Evolutionary conservation across 2,113 vertebrate species (phyloP).

Genomic region (Antigone vipio): DNA sequence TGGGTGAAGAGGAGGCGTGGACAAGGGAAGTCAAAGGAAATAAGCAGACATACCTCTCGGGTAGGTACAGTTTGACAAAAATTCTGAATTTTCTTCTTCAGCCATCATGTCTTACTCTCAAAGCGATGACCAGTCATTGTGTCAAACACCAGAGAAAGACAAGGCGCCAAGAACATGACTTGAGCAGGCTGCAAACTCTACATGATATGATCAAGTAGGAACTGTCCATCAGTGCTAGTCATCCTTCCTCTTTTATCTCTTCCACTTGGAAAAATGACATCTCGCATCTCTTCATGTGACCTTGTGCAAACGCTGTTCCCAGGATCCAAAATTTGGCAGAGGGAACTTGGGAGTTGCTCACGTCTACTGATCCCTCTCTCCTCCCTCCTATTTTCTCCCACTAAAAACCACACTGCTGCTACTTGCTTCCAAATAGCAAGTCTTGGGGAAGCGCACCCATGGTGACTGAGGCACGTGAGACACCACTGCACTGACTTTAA

Average conservation of each 20-base stretch:
- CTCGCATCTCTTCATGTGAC: neutral
- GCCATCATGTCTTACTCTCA: neutral
- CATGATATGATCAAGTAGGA: neutral
- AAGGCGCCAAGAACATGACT: neutral
- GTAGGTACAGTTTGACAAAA: neutral
- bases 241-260: neutral
- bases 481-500: neutral
- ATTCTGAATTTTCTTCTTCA: neutral
- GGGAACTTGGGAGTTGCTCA: neutral
- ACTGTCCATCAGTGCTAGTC: neutral
- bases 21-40: neutral
- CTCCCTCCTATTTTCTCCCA: neutral
- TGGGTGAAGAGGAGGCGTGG: neutral
- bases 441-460: neutral
- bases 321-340: neutral
- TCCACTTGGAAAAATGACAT: neutral
- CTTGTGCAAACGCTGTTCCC: neutral
- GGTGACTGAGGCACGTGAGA: neutral
- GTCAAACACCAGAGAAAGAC: neutral
- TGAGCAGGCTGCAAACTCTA: neutral
- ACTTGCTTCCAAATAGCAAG: neutral
- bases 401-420: neutral
- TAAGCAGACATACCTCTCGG: neutral
- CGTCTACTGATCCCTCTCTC: neutral
- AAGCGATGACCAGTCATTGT: neutral